Conservation (phyloP, 1,140 invertebrate species). For the Danaus plexippus region DNA sequence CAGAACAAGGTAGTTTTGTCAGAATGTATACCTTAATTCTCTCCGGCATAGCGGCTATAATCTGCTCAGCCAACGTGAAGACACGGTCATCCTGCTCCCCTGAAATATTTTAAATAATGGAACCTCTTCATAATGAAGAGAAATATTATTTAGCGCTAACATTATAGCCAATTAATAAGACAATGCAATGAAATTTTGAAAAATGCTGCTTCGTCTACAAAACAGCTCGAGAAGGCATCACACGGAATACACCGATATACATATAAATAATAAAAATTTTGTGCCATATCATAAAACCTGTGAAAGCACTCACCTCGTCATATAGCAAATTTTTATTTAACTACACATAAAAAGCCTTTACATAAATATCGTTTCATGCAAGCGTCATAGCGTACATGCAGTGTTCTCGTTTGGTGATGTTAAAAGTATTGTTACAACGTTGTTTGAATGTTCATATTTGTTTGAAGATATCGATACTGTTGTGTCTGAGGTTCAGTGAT, state of each 20-base stretch:
- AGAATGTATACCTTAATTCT: constrained; percentile 85
- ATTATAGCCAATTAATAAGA: background rate
- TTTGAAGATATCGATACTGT: constrained; percentile 21
- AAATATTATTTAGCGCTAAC: background rate
- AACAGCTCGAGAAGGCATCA: background rate
- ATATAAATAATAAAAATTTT: constrained; percentile 9
- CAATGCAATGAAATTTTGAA: background rate
- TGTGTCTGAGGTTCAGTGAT: constrained; percentile 52
- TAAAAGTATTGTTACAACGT: constrained; percentile 35
- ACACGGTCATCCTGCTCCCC: constrained; percentile 94
- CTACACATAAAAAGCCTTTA: constrained; percentile 68
- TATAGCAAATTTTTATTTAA: constrained; percentile 20
- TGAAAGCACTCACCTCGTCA: constrained; percentile 37
- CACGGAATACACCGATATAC: constrained; percentile 8
- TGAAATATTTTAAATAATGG: constrained; percentile 71
- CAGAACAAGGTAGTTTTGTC: constrained; percentile 4
- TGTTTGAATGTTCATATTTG: constrained; percentile 24
- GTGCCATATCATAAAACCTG: constrained; percentile 22
- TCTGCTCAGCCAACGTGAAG: constrained; percentile 95
- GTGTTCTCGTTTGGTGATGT: constrained; percentile 39
- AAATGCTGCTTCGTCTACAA: no score
- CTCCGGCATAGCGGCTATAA: constrained; percentile 97
- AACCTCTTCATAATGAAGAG: constrained; percentile 25
- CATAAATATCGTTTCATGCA: constrained; percentile 60
- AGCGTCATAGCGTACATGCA: constrained; percentile 59